Evolutionary conservation across 2,888 invertebrate species (phyloP), one percentile per base, ranked within the genome.

Genomic region (Hirtodrosophila duncani): DNA sequence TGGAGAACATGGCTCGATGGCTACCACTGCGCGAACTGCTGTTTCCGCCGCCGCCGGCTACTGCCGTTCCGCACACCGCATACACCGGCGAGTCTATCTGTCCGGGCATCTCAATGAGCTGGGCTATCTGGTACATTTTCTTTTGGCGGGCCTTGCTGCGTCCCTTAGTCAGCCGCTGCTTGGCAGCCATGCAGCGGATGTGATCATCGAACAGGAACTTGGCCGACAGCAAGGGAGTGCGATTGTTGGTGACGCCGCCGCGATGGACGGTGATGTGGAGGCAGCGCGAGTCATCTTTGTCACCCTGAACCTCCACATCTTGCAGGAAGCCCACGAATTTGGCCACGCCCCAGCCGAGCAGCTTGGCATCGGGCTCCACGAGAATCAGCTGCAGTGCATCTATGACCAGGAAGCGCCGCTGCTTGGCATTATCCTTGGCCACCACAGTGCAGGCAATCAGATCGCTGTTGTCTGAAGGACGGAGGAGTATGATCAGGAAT

Each of bases 191-290:
- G 83, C 98, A 99, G 18, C 99, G 90, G 67, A 99, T 99, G 84
- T 99, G 98, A 88, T 99, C 99, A 84, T 99, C 99, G 85, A 99
- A 99, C 55, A 98, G 91, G 87, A 99, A 98, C 87, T 94, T 96
- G 6, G 97, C 95, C 2, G 94, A 91, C 5, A 97, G 87, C n/a
- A 96, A 86, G 1, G 96, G 94, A 0, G 93, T 91, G 34, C 93
- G 89, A 44, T 93, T 92, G 14, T 91, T 88, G 0, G 92, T 90
- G 0, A 88, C 89, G 1, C 86, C 85, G 1, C 94, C 94, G 72
- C 94, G 92, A 87, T 98, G 96, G 20, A 98, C 94, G 0, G 96
- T 96, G 41, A 99, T 91, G 83, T 98, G 97, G 13, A 99, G 90
- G 79, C 97, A 97, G 4, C 98, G 91, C 0, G 97, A 97, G 86